phyloP scores from a whole-genome alignment of 2,113 vertebrate species.

The Suricata suricatta region DNA sequence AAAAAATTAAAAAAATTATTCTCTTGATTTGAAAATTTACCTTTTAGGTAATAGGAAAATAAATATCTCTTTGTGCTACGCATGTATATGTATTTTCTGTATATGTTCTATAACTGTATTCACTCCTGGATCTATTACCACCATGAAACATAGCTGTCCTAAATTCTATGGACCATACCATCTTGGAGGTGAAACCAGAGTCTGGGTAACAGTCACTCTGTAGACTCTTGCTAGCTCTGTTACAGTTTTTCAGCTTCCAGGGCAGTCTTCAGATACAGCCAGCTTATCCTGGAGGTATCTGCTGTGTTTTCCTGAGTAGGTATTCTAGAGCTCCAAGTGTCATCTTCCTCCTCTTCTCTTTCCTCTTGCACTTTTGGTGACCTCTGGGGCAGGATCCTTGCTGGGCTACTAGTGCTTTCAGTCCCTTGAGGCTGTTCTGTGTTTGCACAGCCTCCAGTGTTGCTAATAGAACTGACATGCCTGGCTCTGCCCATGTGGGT shows the following conservation, averaged over 20 bases:
- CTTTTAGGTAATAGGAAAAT: conserved; percentile 38
- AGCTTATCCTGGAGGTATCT: background rate
- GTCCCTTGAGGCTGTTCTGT: background rate
- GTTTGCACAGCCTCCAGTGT: background rate
- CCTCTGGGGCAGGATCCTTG: background rate
- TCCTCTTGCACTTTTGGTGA: background rate
- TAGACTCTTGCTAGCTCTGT: background rate
- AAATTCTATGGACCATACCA: background rate
- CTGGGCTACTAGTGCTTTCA: background rate
- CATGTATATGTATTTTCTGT: background rate
- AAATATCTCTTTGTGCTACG: background rate
- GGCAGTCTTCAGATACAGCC: background rate
- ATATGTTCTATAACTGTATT: background rate
- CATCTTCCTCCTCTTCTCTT: background rate
- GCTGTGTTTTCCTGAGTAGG: background rate
- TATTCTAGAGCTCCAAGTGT: background rate
- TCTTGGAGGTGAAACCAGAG: background rate
- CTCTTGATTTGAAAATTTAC: conserved; percentile 23
- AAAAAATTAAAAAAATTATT: background rate
- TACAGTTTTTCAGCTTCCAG: background rate
- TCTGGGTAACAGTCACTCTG: background rate
- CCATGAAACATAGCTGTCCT: background rate
- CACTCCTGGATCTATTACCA: background rate
- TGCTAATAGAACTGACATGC: background rate
- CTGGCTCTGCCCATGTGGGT: background rate